phyloP scores from a whole-genome alignment of 2,888 invertebrate species.

The Zygogramma bicolorata region DNA sequence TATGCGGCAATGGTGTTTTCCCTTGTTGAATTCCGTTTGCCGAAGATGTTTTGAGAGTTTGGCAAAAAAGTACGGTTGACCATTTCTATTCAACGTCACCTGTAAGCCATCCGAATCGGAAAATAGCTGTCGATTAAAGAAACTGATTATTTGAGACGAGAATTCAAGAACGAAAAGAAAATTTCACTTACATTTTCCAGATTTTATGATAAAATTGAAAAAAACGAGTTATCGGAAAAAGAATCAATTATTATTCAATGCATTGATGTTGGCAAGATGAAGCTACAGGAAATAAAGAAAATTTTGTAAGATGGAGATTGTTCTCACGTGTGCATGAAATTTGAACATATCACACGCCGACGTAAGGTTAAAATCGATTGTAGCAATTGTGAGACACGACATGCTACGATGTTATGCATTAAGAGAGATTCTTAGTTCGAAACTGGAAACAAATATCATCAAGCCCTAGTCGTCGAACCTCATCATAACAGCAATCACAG shows the following conservation, averaged over 20 bases:
- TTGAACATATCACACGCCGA: background rate
- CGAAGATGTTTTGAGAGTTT: too few relatives aligned
- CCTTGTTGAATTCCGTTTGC: conserved; percentile 22
- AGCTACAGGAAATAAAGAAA: too few relatives aligned
- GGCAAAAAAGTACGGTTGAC: too few relatives aligned
- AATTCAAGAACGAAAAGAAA: conserved; percentile 24
- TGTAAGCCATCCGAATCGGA: background rate
- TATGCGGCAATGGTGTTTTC: conserved; percentile 27
- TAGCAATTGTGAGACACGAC: too few relatives aligned
- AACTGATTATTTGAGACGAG: conserved; percentile 20
- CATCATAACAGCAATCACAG: too few relatives aligned
- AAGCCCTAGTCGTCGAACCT: too few relatives aligned
- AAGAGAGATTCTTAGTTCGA: too few relatives aligned
- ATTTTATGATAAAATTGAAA: background rate
- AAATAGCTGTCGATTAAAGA: background rate
- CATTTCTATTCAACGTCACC: too few relatives aligned
- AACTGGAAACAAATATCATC: too few relatives aligned
- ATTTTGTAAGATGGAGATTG: background rate
- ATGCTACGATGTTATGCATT: too few relatives aligned
- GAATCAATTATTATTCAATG: background rate
- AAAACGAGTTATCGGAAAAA: background rate
- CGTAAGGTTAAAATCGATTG: too few relatives aligned
- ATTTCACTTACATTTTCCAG: conserved; percentile 12
- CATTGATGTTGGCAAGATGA: background rate
- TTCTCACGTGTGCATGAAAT: background rate